phyloP scores from a whole-genome alignment of 2,888 invertebrate genomes.

The Fragum sueziense region DNA sequence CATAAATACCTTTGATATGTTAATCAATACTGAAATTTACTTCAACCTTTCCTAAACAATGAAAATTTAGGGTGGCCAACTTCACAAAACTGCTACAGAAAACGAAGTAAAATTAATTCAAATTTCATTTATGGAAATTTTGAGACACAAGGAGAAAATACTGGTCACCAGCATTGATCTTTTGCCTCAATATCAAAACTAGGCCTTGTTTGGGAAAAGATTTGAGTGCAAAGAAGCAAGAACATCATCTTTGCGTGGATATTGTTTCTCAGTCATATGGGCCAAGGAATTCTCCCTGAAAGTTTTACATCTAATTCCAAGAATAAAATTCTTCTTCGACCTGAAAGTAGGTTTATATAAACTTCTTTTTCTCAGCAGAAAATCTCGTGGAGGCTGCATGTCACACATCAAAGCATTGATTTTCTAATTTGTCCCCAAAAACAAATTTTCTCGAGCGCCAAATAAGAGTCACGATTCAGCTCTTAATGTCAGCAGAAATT shows the following conservation, averaged over 20 bases:
- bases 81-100: background rate
- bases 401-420: background rate
- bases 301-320: no score
- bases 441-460: background rate
- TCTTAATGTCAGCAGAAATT: slow-evolving; percentile 8
- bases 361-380: background rate
- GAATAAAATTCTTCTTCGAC: background rate
- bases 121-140: background rate
- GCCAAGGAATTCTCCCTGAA: no score
- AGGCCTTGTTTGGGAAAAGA: no score
- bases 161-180: background rate
- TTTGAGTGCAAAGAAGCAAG: no score
- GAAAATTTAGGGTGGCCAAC: no score
- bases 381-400: background rate
- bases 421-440: slow-evolving; percentile 15
- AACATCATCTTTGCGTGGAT: no score
- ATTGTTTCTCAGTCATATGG: no score
- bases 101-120: no score
- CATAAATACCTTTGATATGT: no score
- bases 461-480: background rate
- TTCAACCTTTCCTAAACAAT: background rate
- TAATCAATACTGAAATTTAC: no score
- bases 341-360: background rate
- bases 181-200: no score
- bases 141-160: background rate